phyloP scores from a whole-genome alignment of 2,888 invertebrate species.

The Pegoplata infirma region DNA sequence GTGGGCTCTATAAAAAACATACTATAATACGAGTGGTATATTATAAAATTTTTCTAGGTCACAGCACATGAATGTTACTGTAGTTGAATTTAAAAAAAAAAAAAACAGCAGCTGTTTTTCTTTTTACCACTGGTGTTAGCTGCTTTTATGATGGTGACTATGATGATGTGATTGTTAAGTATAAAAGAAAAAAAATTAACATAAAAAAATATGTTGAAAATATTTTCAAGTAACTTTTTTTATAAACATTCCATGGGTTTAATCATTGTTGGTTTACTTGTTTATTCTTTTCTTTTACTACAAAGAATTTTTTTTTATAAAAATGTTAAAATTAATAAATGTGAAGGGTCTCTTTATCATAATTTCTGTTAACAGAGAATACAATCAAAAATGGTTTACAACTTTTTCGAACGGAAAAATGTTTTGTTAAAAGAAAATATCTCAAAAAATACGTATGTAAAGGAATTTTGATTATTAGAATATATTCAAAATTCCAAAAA shows the following conservation, averaged over 20 bases:
- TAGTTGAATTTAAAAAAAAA: not conserved
- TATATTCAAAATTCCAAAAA: too few relatives aligned
- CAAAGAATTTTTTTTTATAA: not conserved
- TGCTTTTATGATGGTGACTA: not conserved
- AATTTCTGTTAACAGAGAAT: too few relatives aligned
- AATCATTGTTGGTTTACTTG: not conserved
- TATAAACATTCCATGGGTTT: too few relatives aligned
- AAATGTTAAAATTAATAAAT: not conserved
- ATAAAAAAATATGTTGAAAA: not conserved
- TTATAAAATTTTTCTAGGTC: constrained; percentile 46
- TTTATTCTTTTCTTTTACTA: not conserved
- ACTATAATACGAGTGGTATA: too few relatives aligned
- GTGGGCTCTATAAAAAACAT: constrained; percentile 20
- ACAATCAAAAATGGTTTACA: too few relatives aligned
- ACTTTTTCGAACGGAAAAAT: too few relatives aligned
- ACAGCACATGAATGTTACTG: constrained; percentile 29
- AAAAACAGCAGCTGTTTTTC: constrained; percentile 6
- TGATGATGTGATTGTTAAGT: not conserved
- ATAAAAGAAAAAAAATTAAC: not conserved
- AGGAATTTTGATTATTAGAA: too few relatives aligned
- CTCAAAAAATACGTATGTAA: too few relatives aligned
- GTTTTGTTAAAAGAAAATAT: too few relatives aligned
- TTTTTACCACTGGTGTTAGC: not conserved
- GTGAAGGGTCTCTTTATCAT: not conserved
- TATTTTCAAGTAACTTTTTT: not conserved